Evolutionary conservation across 2,888 invertebrate species (phyloP), one percentile per base, ranked within the genome.

Genomic region (Onthophagus sagittarius): DNA sequence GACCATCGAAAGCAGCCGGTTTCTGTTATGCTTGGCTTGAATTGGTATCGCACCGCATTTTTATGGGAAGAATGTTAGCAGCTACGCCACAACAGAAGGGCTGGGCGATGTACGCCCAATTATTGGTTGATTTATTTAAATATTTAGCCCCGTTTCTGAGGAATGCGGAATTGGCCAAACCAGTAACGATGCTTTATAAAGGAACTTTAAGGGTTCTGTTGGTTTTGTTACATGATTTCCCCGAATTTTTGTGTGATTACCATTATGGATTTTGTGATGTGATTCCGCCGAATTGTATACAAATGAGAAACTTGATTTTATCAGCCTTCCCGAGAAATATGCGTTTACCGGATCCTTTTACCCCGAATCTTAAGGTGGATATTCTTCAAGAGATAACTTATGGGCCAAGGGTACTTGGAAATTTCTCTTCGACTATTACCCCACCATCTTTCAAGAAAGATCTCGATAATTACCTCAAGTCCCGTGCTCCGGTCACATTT

Each of bases 11-110:
- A 79, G 97, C 96, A 0, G 97, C 99, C 0, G 98, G 96, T 0
- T 99, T 99, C 86, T 94, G 97, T 73, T 99, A 96, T 85, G 96
- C 99, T 1, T 99, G 99, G 99, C 87, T 99, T 73, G 99, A 99
- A 85, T 88, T 99, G 69, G 94, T 99, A 63, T 97, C 98, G 0
- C 99, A 99, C 86, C 90, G 99, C 72, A 94, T 96, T 0, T 99
- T 99, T 85, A 93, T 99, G 82, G 97, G 97, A 71, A 89, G 97
- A 72, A 95, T 99, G 86, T 88, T 99, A 32, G 96, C 96, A 0
- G 91, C 93, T 74, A 94, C 95, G 9, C 94, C 96, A 4, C 95
- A 96, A 82, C 96, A 98, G 84, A 96, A 97, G 88, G 96, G 96
- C 77, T 98, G 98, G 98, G 94, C 95, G 64, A 94, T 99, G 90